These are phyloP conservation scores for Ophion obscuratus DNA, from an alignment of 2,888 invertebrate genomes.

Conservation along the genomic window DNA sequence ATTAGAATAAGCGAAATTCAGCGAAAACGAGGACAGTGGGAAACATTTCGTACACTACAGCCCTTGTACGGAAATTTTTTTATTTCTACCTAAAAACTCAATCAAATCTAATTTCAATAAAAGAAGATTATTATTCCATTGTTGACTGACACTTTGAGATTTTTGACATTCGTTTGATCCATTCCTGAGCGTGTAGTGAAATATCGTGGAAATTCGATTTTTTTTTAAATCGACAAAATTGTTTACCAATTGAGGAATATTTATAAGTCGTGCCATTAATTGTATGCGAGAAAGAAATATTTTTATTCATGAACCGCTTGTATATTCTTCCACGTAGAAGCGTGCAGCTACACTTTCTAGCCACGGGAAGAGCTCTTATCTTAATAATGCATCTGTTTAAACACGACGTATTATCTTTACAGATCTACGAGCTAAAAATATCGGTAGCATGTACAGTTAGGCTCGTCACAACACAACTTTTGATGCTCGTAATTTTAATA, in stretches of 20 bases:
- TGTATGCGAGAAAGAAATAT: slow-evolving; percentile 10
- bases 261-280: slow-evolving; percentile 3
- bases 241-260: not conserved
- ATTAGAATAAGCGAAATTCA: not conserved
- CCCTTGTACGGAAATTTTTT: too few species aligned
- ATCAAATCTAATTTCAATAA: too few species aligned
- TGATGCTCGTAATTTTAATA: not conserved
- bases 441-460: not conserved
- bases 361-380: slow-evolving; percentile 40
- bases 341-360: slow-evolving; percentile 57
- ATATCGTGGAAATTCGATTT: slow-evolving; percentile 4
- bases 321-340: slow-evolving; percentile 44
- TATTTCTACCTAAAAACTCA: too few species aligned
- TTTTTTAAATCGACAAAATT: not conserved
- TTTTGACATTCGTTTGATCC: not conserved
- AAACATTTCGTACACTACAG: not conserved
- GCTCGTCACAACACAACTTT: not conserved
- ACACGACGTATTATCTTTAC: slow-evolving; percentile 16
- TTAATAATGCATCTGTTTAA: slow-evolving; percentile 33
- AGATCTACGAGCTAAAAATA: slow-evolving; percentile 31
- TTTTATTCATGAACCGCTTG: slow-evolving; percentile 27
- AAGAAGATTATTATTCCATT: too few species aligned
- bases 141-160: too few species aligned
- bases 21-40: not conserved
- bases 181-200: not conserved